These are phyloP conservation scores for Kryptolebias ocellatus DNA, from an alignment of 2,797 vertebrate genomes.

Conservation along the genomic window DNA sequence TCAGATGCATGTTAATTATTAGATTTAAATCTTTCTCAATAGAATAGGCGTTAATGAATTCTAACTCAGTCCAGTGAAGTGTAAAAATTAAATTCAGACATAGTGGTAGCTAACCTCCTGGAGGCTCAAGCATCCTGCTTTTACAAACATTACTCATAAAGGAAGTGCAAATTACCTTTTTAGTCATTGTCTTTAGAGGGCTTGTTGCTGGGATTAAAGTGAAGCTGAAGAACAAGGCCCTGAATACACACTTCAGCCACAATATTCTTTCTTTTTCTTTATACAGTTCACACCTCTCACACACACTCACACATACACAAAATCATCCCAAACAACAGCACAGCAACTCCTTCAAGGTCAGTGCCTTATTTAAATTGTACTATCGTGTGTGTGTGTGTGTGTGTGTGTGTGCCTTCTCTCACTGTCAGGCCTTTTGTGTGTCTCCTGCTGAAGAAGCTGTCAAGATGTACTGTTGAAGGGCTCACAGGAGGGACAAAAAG, in stretches of 20 bases:
- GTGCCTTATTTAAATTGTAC: slow-evolving; percentile 39
- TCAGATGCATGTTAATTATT: background rate
- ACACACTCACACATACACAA: slow-evolving; percentile 8
- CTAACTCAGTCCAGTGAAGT: background rate
- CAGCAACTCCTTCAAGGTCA: slow-evolving; percentile 50
- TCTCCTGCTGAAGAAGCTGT: slow-evolving; percentile 98
- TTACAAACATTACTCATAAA: background rate
- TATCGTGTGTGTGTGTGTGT: slow-evolving; percentile 11
- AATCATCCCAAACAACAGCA: slow-evolving; percentile 21
- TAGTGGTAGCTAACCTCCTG: background rate
- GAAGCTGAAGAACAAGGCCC: slow-evolving; percentile 8
- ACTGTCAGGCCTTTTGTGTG: slow-evolving; percentile 87
- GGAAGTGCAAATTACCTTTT: slow-evolving; percentile 4
- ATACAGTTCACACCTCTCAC: slow-evolving; percentile 18
- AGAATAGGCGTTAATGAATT: background rate
- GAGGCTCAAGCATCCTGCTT: background rate
- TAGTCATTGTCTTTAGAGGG: background rate
- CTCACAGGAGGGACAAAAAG: slow-evolving; percentile 74
- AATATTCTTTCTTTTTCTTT: slow-evolving; percentile 15
- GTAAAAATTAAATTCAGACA: too few species aligned
- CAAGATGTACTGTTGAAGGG: slow-evolving; percentile 84
- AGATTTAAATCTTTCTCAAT: background rate
- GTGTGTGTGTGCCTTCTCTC: slow-evolving; percentile 30
- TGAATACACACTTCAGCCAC: slow-evolving; percentile 11
- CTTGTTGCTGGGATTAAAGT: slow-evolving; percentile 2